A percentile compares a stretch with the other conserved stretches of the same genome.
phyloP scores from a whole-genome alignment of 2,797 vertebrate species.

The Tokudaia muenninki region DNA sequence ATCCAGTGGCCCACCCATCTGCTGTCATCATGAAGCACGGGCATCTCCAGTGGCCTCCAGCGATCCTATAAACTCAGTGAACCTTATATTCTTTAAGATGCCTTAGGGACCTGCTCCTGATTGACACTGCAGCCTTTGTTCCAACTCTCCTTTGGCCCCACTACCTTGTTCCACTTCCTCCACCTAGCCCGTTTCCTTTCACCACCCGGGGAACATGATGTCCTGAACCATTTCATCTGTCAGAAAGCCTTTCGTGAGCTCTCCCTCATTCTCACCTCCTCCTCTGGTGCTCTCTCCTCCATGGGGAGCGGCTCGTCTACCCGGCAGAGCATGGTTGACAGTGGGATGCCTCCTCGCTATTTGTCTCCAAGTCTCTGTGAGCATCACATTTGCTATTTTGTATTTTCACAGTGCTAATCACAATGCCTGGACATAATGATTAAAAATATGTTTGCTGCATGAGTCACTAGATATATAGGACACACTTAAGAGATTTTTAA shows the following conservation, averaged over 20 bases:
- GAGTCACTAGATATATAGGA: slow-evolving; percentile 17
- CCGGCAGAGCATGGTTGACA: background rate
- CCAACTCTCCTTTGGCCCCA: background rate
- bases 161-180: background rate
- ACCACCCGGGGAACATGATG: background rate
- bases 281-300: background rate
- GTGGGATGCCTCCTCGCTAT: background rate
- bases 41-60: background rate
- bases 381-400: background rate
- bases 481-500: slow-evolving; percentile 14
- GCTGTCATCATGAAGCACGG: background rate
- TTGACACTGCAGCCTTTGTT: slow-evolving; percentile 11
- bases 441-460: background rate
- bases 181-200: slow-evolving; percentile 22
- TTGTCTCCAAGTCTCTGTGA: background rate
- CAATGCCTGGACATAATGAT: background rate
- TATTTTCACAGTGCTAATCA: background rate
- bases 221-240: slow-evolving; percentile 5
- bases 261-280: background rate
- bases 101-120: background rate
- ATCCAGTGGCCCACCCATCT: background rate
- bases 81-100: background rate
- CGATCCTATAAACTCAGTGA: background rate
- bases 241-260: slow-evolving; percentile 11
- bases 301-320: background rate